These are phyloP conservation scores for Toxotes jaculatrix DNA, from an alignment of 2,113 vertebrate genomes.

Conservation along the genomic window DNA sequence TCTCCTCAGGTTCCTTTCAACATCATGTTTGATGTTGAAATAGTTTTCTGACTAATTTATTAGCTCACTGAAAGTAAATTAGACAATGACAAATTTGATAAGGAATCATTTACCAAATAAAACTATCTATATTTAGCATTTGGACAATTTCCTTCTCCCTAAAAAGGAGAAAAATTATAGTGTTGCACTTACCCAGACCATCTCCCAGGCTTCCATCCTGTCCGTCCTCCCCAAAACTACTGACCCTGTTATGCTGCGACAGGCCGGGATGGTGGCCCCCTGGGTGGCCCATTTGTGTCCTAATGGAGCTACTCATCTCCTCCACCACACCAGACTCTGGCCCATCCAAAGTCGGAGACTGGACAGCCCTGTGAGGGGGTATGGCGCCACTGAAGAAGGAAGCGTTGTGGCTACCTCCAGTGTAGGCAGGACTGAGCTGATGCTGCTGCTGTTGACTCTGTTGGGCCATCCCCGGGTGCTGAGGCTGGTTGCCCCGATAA, in stretches of 20 bases:
- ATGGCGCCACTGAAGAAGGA: slow-evolving; percentile 90
- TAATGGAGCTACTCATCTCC: slow-evolving; percentile 86
- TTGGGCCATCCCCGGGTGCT: slow-evolving; percentile 82
- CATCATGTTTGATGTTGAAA: neutral
- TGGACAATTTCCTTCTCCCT: neutral
- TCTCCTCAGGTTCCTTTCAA: neutral
- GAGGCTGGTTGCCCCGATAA: slow-evolving; percentile 86
- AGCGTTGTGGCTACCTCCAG: slow-evolving; percentile 82
- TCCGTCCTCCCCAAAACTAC: slow-evolving; percentile 93
- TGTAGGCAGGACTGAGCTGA: slow-evolving; percentile 89
- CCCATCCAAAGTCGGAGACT: slow-evolving; percentile 90
- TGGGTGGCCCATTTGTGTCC: slow-evolving; percentile 89
- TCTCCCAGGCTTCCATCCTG: slow-evolving; percentile 89
- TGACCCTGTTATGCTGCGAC: slow-evolving; percentile 87
- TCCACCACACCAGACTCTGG: slow-evolving; percentile 88
- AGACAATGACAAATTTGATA: neutral
- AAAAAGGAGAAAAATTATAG: neutral
- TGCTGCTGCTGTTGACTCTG: slow-evolving; percentile 86
- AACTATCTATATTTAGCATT: neutral
- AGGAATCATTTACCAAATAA: neutral
- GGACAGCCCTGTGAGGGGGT: slow-evolving; percentile 87
- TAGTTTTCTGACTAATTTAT: neutral
- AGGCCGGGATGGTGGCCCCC: slow-evolving; percentile 85
- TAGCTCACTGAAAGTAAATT: neutral
- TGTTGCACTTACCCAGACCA: slow-evolving; percentile 88